Conservation (phyloP, 2,888 invertebrate genomes). For the Leucophenga montana region DNA sequence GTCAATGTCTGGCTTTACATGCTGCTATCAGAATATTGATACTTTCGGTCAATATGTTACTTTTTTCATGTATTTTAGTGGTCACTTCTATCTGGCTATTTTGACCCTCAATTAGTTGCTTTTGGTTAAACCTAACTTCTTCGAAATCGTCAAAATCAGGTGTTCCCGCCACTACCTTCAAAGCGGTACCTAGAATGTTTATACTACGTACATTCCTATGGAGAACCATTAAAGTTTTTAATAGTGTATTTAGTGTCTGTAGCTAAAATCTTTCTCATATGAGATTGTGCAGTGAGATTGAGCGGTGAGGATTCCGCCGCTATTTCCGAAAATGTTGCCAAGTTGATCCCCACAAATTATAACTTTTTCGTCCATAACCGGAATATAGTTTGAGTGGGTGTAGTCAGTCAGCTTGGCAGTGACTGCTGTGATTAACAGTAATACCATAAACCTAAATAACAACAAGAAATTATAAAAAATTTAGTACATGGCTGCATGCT, state of each 20-base stretch:
- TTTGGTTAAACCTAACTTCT: conserved; percentile 1
- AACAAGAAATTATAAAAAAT: conserved; percentile 4
- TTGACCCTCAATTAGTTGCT: conserved; percentile 1
- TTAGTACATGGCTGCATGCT: no score
- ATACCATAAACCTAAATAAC: background rate
- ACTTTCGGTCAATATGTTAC: conserved; percentile 28
- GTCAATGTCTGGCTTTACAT: conserved; percentile 29
- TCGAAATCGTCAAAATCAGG: conserved; percentile 24
- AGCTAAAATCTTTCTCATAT: conserved; percentile 17
- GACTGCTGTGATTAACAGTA: background rate
- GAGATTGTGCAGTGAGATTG: conserved; percentile 26
- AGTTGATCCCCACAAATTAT: conserved; percentile 6
- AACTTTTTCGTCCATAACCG: conserved; percentile 6
- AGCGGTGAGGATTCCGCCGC: conserved; percentile 5
- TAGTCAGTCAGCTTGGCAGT: conserved; percentile 1
- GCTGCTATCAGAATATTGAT: no score
- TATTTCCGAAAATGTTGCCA: conserved; percentile 14
- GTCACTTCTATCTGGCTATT: conserved; percentile 12
- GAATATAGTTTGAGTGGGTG: conserved; percentile 7
- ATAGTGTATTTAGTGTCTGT: background rate
- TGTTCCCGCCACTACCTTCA: conserved; percentile 22
- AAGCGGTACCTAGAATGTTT: conserved; percentile 9
- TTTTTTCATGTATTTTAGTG: conserved; percentile 25
- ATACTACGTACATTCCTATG: conserved; percentile 16
- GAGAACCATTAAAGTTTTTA: conserved; percentile 1